Evolutionary conservation across 2,888 invertebrate species (phyloP), one percentile per base, ranked within the genome.

Genomic region (Lasius platythorax): DNA sequence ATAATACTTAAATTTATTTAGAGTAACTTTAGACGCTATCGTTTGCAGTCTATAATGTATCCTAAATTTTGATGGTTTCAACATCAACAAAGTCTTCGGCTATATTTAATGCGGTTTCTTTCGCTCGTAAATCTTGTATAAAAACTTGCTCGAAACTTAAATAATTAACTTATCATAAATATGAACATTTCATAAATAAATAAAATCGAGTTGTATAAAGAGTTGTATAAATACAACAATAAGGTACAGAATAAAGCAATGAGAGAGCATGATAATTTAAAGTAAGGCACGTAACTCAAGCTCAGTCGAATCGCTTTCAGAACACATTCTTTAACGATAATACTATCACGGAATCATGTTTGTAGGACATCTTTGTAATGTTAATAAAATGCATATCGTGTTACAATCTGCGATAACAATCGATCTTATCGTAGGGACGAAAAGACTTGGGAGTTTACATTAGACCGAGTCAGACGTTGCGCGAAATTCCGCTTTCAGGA

Each of bases 1-100:
- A 85, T 64, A 82, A 86, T 83, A 86, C 30, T 83, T 74, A 85
- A 85, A 43, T 83, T 73, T 79, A 68, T 40, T 64, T 76, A 75
- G 83, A 74, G 67, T 74, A 64, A 63, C 50, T 43, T 56, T 37
- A n/a, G 15, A 83, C 64, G 63, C 28, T 81, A 63, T 46, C 73
- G 8, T 33, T 76, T 30, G 18, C 15, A 72, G 30, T 79, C 37
- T 58, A 64, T 75, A 83, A 82, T 28, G 23, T 37, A 72, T 46
- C 68, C 50, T 37, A 83, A 68, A 78, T 73, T 53, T 66, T 18
- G 66, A 33, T 37, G 82, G 2, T 64, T 46, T 23, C 11, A 53
- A 53, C 46, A 28, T 66, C 11, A 76, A 66, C 37, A 53, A 75
- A 76, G 28, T 76, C 33, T 75, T 50, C 23, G 33, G 8, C 12